Evolutionary conservation across 2,797 vertebrate species (phyloP).

Genomic region (Myotis myotis): DNA sequence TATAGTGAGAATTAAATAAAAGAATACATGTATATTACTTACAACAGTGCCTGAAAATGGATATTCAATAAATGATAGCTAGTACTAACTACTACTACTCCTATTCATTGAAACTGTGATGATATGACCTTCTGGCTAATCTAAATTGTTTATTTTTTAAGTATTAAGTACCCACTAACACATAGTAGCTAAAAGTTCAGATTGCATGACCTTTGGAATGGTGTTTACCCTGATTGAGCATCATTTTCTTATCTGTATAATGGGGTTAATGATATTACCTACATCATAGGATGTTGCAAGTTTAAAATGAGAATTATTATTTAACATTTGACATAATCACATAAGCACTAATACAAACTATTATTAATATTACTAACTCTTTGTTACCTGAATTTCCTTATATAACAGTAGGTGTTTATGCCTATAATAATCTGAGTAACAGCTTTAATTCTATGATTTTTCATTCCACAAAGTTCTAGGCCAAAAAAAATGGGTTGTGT

Average conservation of each 20-base stretch:
- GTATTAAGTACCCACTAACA: neutral
- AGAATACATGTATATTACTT: neutral
- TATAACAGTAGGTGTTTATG: neutral
- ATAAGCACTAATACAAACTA: neutral
- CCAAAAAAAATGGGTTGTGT: neutral
- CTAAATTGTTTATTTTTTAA: neutral
- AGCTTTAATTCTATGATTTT: conserved; percentile 40
- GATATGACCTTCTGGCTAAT: neutral
- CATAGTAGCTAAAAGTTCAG: conserved; percentile 11
- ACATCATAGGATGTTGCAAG: neutral
- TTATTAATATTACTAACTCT: neutral
- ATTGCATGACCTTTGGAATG: neutral
- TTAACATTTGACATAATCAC: neutral
- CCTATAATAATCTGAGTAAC: neutral
- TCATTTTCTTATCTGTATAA: conserved; percentile 16
- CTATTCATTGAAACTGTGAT: neutral
- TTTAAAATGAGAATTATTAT: conserved; percentile 39
- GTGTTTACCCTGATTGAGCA: neutral
- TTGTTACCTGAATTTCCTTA: neutral
- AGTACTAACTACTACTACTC: neutral
- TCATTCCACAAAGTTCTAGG: neutral
- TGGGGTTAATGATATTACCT: neutral
- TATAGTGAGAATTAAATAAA: conserved; percentile 29
- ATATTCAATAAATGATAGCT: neutral
- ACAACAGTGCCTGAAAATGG: neutral